Evolutionary conservation across 23 tunicate genomes (phyloP).

Genomic region (Corella eumyota): DNA sequence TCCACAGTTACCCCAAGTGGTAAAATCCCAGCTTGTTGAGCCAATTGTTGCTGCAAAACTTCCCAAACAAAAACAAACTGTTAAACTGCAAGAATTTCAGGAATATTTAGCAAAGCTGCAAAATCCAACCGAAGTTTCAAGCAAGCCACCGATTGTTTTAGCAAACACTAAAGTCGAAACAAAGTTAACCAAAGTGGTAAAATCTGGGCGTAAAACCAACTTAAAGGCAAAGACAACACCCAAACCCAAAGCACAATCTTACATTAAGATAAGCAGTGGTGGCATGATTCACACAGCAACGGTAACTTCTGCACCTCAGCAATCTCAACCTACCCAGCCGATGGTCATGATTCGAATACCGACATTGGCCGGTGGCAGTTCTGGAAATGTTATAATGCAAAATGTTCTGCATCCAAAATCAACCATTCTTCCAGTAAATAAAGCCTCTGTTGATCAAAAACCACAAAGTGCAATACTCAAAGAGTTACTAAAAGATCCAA

Average conservation of each 20-base stretch:
- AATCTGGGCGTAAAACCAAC: neutral
- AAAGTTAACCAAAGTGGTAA: neutral
- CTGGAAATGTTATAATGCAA: neutral
- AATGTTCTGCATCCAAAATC: neutral
- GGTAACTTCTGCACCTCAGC: conserved; percentile 24
- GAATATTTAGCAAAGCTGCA: conserved; percentile 52
- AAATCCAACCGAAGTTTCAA: neutral
- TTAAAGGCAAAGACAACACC: conserved; percentile 8
- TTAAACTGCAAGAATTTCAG: conserved; percentile 56
- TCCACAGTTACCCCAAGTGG: neutral
- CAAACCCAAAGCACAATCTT: conserved; percentile 13
- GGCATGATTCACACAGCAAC: conserved; percentile 50
- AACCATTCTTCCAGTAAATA: neutral
- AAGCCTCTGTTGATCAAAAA: neutral
- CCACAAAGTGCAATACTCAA: neutral
- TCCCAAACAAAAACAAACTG: conserved; percentile 19
- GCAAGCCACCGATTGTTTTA: neutral
- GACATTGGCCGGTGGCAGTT: too few relatives aligned
- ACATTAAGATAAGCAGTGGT: conserved; percentile 29
- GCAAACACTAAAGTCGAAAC: too few relatives aligned
- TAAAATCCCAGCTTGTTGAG: conserved; percentile 8
- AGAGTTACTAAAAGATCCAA: neutral
- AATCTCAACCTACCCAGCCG: neutral
- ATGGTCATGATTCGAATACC: conserved; percentile 44
- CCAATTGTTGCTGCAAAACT: conserved; percentile 31